Evolutionary conservation across 2,888 invertebrate species (phyloP).

Genomic region (Chydorus sphaericus): DNA sequence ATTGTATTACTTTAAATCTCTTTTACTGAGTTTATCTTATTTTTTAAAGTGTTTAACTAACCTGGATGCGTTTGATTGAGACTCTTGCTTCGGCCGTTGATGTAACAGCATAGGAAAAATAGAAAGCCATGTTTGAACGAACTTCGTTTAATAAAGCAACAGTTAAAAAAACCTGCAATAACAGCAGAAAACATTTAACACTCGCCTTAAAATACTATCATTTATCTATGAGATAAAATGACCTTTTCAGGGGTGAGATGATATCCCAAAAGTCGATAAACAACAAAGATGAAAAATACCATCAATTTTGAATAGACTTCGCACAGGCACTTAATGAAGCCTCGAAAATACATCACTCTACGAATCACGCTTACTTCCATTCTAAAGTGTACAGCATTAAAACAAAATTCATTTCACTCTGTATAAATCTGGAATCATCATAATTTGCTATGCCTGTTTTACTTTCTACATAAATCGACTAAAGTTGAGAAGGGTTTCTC

Average conservation of each 20-base stretch:
- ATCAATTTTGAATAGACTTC: constrained; percentile 33
- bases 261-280: constrained; percentile 27
- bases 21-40: no score
- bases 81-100: constrained; percentile 65
- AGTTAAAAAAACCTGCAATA: constrained; percentile 54
- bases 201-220: no score
- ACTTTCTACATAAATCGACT: constrained; percentile 6
- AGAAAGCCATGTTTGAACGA: constrained; percentile 43
- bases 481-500: constrained; percentile 35
- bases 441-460: neutral
- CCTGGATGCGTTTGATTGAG: constrained; percentile 42
- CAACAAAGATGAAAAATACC: constrained; percentile 28
- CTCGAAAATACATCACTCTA: constrained; percentile 24
- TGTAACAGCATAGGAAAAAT: constrained; percentile 71
- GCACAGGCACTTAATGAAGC: constrained; percentile 30
- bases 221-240: no score
- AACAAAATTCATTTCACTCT: no score
- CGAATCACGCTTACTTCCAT: constrained; percentile 27
- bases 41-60: no score
- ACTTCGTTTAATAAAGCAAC: constrained; percentile 81
- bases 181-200: no score
- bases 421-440: no score
- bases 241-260: constrained; percentile 27
- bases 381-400: no score
- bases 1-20: no score